Conservation (phyloP, 2,113 vertebrate species). For the Hemicordylus capensis region DNA sequence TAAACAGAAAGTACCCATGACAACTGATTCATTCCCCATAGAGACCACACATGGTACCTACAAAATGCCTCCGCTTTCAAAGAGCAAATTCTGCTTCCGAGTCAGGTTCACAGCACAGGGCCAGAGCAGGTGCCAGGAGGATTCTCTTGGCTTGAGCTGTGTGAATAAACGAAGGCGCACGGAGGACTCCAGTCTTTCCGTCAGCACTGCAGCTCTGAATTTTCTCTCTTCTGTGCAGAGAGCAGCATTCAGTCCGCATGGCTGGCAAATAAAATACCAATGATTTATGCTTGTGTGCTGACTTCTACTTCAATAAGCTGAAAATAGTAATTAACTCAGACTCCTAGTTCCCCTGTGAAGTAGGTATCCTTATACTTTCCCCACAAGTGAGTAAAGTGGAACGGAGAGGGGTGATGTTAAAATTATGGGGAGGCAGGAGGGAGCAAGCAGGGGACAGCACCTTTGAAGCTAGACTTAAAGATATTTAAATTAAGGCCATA, state of each 20-base stretch:
- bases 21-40: conserved; percentile 40
- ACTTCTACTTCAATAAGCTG: conserved; percentile 24
- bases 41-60: conserved; percentile 29
- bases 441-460: background rate
- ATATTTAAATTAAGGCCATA: too few species aligned
- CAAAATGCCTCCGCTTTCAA: conserved; percentile 39
- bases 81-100: conserved; percentile 27
- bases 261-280: conserved; percentile 34
- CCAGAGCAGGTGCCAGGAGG: conserved; percentile 30
- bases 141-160: conserved; percentile 24
- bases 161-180: conserved; percentile 25
- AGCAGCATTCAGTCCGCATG: conserved; percentile 18
- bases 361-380: background rate
- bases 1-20: conserved; percentile 55
- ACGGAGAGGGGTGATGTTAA: background rate
- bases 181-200: background rate
- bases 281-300: conserved; percentile 41
- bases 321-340: conserved; percentile 60
- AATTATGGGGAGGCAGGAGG: background rate
- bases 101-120: conserved; percentile 34
- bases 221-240: conserved; percentile 21
- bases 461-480: background rate
- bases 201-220: background rate
- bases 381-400: conserved; percentile 22
- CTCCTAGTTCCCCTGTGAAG: conserved; percentile 42